Base-by-base conservation (phyloP, 2,888 invertebrate species). In the Monochamus alternatus region DNA sequence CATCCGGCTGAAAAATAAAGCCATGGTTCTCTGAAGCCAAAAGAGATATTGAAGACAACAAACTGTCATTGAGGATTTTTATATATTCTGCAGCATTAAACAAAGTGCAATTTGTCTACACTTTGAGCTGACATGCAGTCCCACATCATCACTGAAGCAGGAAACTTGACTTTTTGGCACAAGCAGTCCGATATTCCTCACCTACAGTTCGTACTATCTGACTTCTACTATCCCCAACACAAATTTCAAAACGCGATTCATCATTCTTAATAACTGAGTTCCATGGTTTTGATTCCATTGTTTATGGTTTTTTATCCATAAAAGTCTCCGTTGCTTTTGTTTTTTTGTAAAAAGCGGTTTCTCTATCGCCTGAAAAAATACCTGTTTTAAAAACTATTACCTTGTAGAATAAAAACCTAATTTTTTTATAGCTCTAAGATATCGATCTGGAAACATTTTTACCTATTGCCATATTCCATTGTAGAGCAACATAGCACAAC, bases 221-320 rank as follows among this genome's bases (percentile, higher is more conserved):
- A 55, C 72, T 77, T 31, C 78, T 68, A 69, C n/a, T n/a, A n/a
- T n/a, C n/a, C 38, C 74, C 76, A 38, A 78, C 74, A 52, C 76
- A 78, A 52, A 79, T 73, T 74, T 78, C 78, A 76, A 79, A 78
- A 43, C 60, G 7, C 38, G 73, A 64, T 60, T 79, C 77, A 38
- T 75, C 77, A 75, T 70, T 67, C 78, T 75, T 75, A n/a, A 44
- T 52, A 65, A 77, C 63, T 12, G 75, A 68, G 52, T 71, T 55
- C 55, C 76, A 76, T 76, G 76, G n/a, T 55, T 10, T 32, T 1
- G 59, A 67, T 51, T 12, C 71, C 72, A 74, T 30, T 44, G 44
- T 63, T 44, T 62, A 55, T 75, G 72, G 12, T 69, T 51, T 58
- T 58, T 72, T 69, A 67, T 62, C 66, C 74, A 73, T 51, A 10